phyloP scores from a whole-genome alignment of 2,797 vertebrate species.

The Neomorphus geoffroyi region DNA sequence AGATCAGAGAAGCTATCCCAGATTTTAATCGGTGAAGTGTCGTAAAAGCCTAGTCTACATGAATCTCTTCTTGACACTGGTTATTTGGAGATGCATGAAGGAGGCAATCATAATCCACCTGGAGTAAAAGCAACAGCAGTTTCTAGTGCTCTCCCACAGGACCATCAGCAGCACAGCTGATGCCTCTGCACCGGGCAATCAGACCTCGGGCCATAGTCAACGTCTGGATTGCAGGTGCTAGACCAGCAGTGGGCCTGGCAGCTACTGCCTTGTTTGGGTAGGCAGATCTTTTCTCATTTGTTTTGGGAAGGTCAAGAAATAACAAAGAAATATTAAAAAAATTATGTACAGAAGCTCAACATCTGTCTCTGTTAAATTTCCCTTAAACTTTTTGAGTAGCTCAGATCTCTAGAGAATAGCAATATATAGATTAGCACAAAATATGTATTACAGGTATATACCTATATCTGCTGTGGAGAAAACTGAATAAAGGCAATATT shows the following conservation, averaged over 20 bases:
- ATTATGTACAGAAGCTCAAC: neutral
- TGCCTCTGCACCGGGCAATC: neutral
- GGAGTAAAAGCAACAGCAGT: neutral
- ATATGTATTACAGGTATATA: neutral
- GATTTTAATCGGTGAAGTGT: neutral
- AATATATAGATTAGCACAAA: neutral
- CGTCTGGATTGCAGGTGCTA: constrained; percentile 5
- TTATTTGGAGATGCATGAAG: neutral
- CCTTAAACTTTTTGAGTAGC: neutral
- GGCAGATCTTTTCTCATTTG: constrained; percentile 2
- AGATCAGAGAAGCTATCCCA: neutral
- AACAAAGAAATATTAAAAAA: constrained; percentile 21
- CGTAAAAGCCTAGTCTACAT: neutral
- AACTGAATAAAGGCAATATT: neutral
- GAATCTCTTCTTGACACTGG: neutral
- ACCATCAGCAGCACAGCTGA: neutral
- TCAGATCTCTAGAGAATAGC: neutral
- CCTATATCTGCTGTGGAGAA: neutral
- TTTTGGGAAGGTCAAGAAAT: neutral
- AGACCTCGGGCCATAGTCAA: neutral
- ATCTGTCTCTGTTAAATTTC: neutral
- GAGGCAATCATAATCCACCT: neutral
- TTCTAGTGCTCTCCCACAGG: neutral
- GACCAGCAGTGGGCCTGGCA: neutral
- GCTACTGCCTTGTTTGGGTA: neutral